phyloP scores from a whole-genome alignment of 2,113 vertebrate genomes.

The Podilymbus podiceps region DNA sequence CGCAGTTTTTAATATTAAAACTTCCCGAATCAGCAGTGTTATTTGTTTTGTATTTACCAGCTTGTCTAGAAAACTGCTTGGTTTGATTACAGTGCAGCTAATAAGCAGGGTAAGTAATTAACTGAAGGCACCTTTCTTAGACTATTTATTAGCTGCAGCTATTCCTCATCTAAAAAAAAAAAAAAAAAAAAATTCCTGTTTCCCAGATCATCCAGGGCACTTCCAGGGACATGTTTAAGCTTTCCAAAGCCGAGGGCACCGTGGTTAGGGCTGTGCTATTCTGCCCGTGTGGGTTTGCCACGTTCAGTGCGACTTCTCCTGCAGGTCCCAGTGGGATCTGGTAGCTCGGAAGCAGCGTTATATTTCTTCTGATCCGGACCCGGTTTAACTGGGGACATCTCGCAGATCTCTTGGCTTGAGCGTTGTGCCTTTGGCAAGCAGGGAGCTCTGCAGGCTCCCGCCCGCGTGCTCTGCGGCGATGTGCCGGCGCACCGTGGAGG shows the following conservation, averaged over 20 bases:
- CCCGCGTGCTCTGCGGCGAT: accelerated
- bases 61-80: background rate
- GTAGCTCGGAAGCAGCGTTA: background rate
- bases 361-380: background rate
- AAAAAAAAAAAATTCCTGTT: background rate
- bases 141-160: background rate
- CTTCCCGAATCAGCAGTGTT: background rate
- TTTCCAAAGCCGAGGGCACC: background rate
- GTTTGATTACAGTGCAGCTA: background rate
- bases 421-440: background rate
- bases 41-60: background rate
- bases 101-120: background rate
- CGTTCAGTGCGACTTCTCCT: background rate
- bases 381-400: background rate
- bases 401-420: background rate
- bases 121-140: background rate
- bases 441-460: background rate
- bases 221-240: background rate
- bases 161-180: background rate
- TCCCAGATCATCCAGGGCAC: background rate
- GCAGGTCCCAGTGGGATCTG: background rate
- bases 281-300: accelerated
- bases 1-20: accelerated
- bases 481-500: background rate
- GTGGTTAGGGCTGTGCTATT: too few species aligned